Evolutionary conservation across 2,113 vertebrate genomes (phyloP).

Genomic region (Murina feae): DNA sequence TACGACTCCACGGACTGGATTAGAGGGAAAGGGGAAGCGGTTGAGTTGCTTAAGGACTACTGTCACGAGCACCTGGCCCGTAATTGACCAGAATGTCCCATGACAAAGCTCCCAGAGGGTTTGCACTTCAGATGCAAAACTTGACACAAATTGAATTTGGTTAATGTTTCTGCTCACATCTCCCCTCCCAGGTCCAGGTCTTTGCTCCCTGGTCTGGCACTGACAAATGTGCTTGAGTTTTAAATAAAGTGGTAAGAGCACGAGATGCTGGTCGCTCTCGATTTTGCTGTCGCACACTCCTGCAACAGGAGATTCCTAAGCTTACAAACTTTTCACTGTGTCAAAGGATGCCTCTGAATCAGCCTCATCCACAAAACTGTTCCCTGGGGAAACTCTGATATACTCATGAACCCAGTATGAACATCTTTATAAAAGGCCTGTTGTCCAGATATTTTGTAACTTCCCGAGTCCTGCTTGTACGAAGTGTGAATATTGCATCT

Average conservation of each 20-base stretch:
- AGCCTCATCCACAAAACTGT: neutral
- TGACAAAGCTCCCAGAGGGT: neutral
- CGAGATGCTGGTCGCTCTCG: neutral
- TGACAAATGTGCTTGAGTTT: neutral
- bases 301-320: neutral
- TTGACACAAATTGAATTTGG: neutral
- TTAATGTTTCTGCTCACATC: neutral
- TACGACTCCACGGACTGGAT: neutral
- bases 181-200: neutral
- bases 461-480: constrained; percentile 34
- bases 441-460: constrained; percentile 51
- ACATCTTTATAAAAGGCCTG: constrained; percentile 21
- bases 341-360: neutral
- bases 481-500: constrained; percentile 49
- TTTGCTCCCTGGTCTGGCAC: neutral
- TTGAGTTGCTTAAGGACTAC: neutral
- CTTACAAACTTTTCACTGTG: neutral
- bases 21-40: neutral
- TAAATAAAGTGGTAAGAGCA: neutral
- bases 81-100: neutral
- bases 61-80: neutral
- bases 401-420: neutral
- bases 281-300: neutral
- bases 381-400: neutral
- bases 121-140: neutral